Conservation (phyloP, 2,797 vertebrate genomes). For the Sternotherus odoratus region DNA sequence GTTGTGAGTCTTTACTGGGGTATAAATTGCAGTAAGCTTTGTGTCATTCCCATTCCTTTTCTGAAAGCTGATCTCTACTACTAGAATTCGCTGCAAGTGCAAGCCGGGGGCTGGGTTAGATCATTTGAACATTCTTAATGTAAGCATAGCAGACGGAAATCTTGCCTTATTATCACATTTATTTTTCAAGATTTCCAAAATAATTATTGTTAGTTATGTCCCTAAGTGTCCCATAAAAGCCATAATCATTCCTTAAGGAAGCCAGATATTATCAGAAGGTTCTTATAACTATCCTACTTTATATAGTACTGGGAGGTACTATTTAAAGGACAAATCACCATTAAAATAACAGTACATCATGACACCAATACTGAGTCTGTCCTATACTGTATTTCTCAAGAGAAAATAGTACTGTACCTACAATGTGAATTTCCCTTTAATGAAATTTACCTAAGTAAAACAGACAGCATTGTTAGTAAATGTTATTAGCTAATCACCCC, state of each 20-base stretch:
- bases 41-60: not conserved
- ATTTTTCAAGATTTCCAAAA: conserved; percentile 2
- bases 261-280: not conserved
- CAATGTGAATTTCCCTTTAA: not conserved
- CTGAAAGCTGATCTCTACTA: not conserved
- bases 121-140: not conserved
- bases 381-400: not conserved
- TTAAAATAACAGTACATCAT: not conserved
- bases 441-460: not conserved
- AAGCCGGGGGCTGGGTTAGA: too few species aligned
- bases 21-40: not conserved
- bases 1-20: not conserved
- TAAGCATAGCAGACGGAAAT: not conserved
- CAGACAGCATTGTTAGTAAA: not conserved
- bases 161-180: not conserved
- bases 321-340: not conserved
- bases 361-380: not conserved
- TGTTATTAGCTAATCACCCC: not conserved
- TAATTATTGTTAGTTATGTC: not conserved
- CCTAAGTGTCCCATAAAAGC: not conserved
- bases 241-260: conserved; percentile 3
- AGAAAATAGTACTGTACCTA: not conserved
- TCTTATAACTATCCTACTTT: not conserved
- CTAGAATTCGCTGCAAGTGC: not conserved
- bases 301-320: not conserved